phyloP scores from a whole-genome alignment of 2,113 vertebrate genomes.

The Oncorhynchus nerka region DNA sequence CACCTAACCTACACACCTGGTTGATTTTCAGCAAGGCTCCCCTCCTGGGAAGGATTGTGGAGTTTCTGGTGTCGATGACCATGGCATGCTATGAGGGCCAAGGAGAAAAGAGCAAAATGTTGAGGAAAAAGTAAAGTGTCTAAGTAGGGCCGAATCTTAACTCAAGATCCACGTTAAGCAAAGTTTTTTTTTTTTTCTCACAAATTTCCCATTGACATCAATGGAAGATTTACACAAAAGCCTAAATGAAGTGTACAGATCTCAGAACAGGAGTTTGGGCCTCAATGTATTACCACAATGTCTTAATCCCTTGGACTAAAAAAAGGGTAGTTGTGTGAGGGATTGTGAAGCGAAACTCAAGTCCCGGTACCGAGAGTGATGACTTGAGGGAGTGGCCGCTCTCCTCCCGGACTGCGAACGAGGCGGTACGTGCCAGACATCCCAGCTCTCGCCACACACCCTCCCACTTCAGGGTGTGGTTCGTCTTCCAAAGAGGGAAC shows the following conservation, averaged over 20 bases:
- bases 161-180: too few relatives aligned
- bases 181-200: too few relatives aligned
- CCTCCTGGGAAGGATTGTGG: conserved; percentile 86
- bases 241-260: too few relatives aligned
- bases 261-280: too few relatives aligned
- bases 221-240: too few relatives aligned
- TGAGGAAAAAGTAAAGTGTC: too few relatives aligned
- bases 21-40: conserved; percentile 93
- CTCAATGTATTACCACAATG: too few relatives aligned
- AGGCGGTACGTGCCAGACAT: conserved; percentile 89
- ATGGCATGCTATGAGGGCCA: conserved; percentile 83
- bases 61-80: conserved; percentile 92
- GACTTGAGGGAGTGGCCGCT: conserved; percentile 97
- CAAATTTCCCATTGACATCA: too few relatives aligned
- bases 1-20: conserved; percentile 75
- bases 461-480: conserved; percentile 92
- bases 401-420: conserved; percentile 90
- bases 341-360: neutral
- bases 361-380: conserved; percentile 83
- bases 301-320: too few relatives aligned
- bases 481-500: conserved; percentile 94
- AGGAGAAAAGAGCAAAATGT: too few relatives aligned
- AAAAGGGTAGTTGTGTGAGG: too few relatives aligned
- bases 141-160: too few relatives aligned
- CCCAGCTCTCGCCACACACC: conserved; percentile 93